These are phyloP conservation scores for Folsomia manolachei DNA, from an alignment of 2,888 invertebrate genomes.

Conservation along the genomic window DNA sequence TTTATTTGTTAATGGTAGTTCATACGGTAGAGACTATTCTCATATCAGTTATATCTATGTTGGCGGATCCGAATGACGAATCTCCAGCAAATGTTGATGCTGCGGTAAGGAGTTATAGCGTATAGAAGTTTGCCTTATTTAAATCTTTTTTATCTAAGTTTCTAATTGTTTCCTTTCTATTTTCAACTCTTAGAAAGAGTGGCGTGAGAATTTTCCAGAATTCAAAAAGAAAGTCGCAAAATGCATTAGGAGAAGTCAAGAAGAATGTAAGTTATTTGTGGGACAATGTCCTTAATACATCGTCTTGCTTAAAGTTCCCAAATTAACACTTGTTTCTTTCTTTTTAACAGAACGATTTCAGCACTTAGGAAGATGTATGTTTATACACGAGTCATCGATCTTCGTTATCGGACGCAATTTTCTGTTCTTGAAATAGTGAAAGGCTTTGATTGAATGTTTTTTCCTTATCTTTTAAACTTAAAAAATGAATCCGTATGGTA, in stretches of 20 bases:
- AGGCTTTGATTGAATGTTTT: no score
- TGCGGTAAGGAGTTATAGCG: constrained; percentile 68
- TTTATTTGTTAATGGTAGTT: no score
- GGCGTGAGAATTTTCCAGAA: constrained; percentile 94
- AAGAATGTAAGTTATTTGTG: constrained; percentile 87
- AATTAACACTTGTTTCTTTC: not conserved
- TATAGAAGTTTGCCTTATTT: not conserved
- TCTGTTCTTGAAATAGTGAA: not conserved
- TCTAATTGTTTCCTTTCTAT: constrained; percentile 15
- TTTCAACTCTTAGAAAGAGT: constrained; percentile 96
- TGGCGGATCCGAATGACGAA: constrained; percentile 98
- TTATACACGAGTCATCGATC: not conserved
- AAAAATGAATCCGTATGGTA: no score
- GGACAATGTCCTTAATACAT: not conserved
- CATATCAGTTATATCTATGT: constrained; percentile 98
- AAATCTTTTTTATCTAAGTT: not conserved
- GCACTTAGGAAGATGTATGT: not conserved
- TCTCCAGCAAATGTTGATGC: constrained; percentile 99
- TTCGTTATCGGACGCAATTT: constrained; percentile 1
- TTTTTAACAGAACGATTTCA: not conserved
- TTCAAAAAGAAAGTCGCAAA: constrained; percentile 97
- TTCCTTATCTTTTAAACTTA: no score
- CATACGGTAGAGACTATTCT: constrained; percentile 98
- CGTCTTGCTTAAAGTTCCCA: not conserved
- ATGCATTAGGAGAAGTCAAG: constrained; percentile 98